Evolutionary conservation across 2,797 vertebrate species (phyloP).

Genomic region (Thamnophis elegans): DNA sequence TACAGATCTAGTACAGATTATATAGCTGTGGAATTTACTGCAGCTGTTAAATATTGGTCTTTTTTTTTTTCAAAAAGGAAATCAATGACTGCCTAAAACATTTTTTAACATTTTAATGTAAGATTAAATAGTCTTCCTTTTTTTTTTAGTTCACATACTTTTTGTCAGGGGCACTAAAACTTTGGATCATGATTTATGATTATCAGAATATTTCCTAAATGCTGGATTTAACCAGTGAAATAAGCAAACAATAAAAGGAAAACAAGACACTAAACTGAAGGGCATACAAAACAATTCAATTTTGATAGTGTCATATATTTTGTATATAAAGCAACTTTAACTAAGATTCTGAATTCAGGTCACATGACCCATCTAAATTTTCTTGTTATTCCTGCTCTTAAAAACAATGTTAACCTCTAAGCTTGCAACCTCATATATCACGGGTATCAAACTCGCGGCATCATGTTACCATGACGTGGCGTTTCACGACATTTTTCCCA

Average conservation of each 20-base stretch:
- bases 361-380: not conserved
- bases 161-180: not conserved
- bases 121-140: not conserved
- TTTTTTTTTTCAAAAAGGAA: conserved; percentile 14
- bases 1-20: conserved; percentile 14
- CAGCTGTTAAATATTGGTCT: not conserved
- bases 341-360: not conserved
- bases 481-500: fast-evolving
- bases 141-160: not conserved
- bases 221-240: not conserved
- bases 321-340: not conserved
- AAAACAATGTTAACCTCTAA: not conserved
- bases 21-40: conserved; percentile 23
- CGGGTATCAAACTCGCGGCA: not conserved
- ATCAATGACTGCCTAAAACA: conserved; percentile 15
- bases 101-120: conserved; percentile 5
- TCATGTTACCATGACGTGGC: not conserved
- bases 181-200: not conserved
- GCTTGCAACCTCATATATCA: not conserved
- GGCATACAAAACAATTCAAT: not conserved
- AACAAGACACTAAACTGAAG: not conserved
- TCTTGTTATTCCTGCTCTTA: not conserved
- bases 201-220: not conserved
- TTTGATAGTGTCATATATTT: not conserved
- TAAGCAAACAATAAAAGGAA: not conserved